Evolutionary conservation across 2,113 vertebrate genomes (phyloP), one percentile per base, ranked within the genome.

Genomic region (Taxidea taxus): DNA sequence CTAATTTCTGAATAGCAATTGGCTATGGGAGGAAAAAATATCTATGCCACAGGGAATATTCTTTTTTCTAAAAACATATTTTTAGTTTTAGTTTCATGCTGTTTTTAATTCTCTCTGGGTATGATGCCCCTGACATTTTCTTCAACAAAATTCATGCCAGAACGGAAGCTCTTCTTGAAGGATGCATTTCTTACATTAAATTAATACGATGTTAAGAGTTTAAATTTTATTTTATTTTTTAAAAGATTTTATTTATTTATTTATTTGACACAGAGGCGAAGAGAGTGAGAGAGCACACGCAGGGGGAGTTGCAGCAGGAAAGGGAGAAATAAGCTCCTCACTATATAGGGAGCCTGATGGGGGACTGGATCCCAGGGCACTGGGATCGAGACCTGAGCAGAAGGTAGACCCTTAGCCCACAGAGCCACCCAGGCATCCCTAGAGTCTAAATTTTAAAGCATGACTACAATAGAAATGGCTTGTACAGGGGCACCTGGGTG

Each of bases 61-160:
- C 62, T 78, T 95, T 77, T 93, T 95, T 58, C 83, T 91, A 77
- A 94, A 97, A 92, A 62, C 7, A 10, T 91, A 80, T 42, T 85
- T 86, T 82, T 68, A 47, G 16, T 58, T 95, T 97, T 70, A 90
- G 74, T 27, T 90, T 95, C 51, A 56, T 94, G 42, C 51, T 96
- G 51, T 86, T 82, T 95, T 56, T 60, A 96, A 95, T 94, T 47
- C 34, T 87, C n/a, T 81, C 42, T 74, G 44, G 20, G 7, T 81
- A 68, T 60, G 44, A 74, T 15, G 12, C 18, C 47, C 31, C 47
- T 95, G 49, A 87, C n/a, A 90, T 89, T 94, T 84, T 91, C 88
- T 90, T 54, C 66, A 70, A 83, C 0, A 27, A 92, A 60, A 82
- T 56, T 58, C 62, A 93, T 44, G 14, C 96, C 2, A 6, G 90